Evolutionary conservation across 1,140 invertebrate genomes (phyloP).

Genomic region (Polypedilum vanderplanki): DNA sequence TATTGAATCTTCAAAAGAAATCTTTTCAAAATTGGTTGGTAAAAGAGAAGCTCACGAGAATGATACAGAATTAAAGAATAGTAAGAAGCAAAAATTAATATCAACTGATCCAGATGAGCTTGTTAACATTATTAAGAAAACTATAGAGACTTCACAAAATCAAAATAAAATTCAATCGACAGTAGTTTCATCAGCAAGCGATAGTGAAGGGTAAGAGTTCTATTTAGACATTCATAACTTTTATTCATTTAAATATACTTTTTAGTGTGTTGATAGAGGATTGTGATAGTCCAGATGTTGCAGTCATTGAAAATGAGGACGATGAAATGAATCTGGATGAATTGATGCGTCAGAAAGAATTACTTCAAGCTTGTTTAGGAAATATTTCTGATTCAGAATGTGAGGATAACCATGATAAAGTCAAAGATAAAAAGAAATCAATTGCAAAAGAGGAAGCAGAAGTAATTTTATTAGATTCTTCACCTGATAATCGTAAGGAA

Average conservation of each 20-base stretch:
- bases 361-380: slow-evolving; percentile 55
- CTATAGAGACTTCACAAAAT: not conserved
- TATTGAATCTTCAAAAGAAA: not conserved
- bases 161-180: not conserved
- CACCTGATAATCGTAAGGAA: not conserved
- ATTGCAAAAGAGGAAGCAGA: slow-evolving; percentile 43
- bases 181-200: not conserved
- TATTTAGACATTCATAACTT: not conserved
- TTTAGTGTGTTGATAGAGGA: slow-evolving; percentile 53
- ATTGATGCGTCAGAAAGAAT: slow-evolving; percentile 78
- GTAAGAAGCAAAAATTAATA: not conserved
- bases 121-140: not conserved
- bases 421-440: slow-evolving; percentile 32
- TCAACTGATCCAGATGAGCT: not conserved
- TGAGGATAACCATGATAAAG: slow-evolving; percentile 33
- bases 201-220: not conserved
- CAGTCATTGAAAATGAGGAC: slow-evolving; percentile 75
- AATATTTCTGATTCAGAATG: slow-evolving; percentile 49
- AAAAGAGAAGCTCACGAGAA: not conserved
- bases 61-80: not conserved
- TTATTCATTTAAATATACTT: not conserved
- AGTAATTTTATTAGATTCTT: slow-evolving; percentile 45
- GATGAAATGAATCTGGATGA: slow-evolving; percentile 83
- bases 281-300: slow-evolving; percentile 66
- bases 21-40: not conserved